Percentiles rank a stretch among this genome's conserved stretches.
These are phyloP conservation scores for Hirtodrosophila duncani DNA, from an alignment of 2,888 invertebrate species.

Conservation along the genomic window DNA sequence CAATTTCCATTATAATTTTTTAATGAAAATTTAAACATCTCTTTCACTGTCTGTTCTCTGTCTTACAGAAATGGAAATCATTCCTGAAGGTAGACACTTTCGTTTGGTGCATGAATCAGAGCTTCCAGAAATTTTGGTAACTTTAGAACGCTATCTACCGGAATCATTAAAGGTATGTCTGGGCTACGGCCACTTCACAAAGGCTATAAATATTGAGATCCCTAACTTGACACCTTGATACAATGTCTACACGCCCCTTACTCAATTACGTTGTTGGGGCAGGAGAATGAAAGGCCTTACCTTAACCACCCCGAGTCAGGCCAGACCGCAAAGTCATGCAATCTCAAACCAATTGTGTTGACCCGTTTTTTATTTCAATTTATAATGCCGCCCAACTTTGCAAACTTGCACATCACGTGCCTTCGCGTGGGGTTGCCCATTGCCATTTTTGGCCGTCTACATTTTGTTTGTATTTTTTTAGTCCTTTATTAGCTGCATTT, in stretches of 20 bases:
- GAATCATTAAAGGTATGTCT: slow-evolving; percentile 88
- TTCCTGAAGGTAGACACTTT: slow-evolving; percentile 91
- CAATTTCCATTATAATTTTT: slow-evolving; percentile 7
- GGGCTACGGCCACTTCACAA: slow-evolving; percentile 9
- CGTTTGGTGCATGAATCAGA: slow-evolving; percentile 91
- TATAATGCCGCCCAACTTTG: slow-evolving; percentile 23
- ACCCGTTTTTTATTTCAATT: slow-evolving; percentile 57
- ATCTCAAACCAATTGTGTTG: slow-evolving; percentile 54
- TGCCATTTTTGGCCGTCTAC: too few species aligned
- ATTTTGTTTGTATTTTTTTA: too few species aligned
- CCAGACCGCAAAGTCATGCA: slow-evolving; percentile 60
- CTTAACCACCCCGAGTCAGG: slow-evolving; percentile 4
- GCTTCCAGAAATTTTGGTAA: slow-evolving; percentile 88
- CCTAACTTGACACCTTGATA: slow-evolving; percentile 2
- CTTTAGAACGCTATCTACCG: slow-evolving; percentile 89
- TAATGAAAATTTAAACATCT: slow-evolving; percentile 2
- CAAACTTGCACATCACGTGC: slow-evolving; percentile 24
- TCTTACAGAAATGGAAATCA: slow-evolving; percentile 89
- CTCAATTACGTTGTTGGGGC: slow-evolving; percentile 51
- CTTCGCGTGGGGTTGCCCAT: background rate
- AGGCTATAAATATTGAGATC: too few species aligned
- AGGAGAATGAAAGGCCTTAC: slow-evolving; percentile 6
- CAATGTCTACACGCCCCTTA: slow-evolving; percentile 41
- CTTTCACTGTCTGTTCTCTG: slow-evolving; percentile 25
- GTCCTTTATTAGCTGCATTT: too few species aligned